A percentile compares a stretch with the other conserved stretches of the same genome.
phyloP scores from a whole-genome alignment of 2,888 invertebrate species.

The Himalopsyche tibetana region DNA sequence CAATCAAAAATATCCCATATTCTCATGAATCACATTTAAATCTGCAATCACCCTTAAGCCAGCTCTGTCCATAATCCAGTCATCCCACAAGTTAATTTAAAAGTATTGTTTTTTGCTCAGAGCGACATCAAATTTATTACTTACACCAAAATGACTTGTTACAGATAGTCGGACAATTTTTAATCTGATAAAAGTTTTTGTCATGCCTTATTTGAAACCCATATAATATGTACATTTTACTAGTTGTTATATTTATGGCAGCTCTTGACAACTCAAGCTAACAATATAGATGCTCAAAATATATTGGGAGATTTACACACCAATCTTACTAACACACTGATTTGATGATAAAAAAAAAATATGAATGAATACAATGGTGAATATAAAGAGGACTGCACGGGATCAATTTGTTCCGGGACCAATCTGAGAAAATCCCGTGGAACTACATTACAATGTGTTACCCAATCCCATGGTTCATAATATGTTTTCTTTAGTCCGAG shows the following conservation, averaged over 20 bases:
- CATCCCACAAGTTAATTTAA: constrained; percentile 24
- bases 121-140: constrained; percentile 33
- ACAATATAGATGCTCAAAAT: constrained; percentile 2
- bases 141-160: constrained; percentile 28
- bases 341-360: no score
- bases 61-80: constrained; percentile 8
- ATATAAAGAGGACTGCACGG: no score
- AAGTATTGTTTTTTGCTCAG: constrained; percentile 24
- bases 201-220: constrained; percentile 15
- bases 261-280: not conserved
- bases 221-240: not conserved
- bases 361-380: no score
- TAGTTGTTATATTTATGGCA: not conserved
- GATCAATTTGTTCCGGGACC: no score
- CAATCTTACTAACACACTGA: not conserved
- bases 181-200: constrained; percentile 39
- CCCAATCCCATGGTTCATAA: no score
- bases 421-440: no score
- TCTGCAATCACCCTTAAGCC: not conserved
- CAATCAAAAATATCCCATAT: not conserved
- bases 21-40: not conserved
- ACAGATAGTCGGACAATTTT: constrained; percentile 24
- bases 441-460: no score
- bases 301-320: not conserved
- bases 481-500: no score